Evolutionary conservation across 2,113 vertebrate genomes (phyloP).

Genomic region (Odontophorus gujanensis): DNA sequence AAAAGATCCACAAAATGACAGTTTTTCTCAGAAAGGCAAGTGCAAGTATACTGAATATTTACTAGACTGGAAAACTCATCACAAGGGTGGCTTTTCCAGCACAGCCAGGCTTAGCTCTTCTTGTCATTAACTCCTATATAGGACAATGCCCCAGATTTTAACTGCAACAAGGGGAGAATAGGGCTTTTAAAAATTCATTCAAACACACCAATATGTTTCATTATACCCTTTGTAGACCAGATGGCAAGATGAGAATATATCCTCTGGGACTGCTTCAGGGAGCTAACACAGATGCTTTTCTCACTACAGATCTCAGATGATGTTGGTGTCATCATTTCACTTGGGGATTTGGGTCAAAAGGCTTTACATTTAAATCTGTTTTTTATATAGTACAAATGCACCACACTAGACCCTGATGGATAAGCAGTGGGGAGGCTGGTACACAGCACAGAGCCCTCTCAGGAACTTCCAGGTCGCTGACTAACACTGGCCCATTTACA

Average conservation of each 20-base stretch:
- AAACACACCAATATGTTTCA: slow-evolving; percentile 31
- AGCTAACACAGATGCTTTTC: slow-evolving; percentile 28
- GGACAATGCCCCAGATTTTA: slow-evolving; percentile 52
- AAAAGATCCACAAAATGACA: background rate
- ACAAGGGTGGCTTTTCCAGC: background rate
- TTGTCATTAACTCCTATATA: background rate
- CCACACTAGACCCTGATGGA: background rate
- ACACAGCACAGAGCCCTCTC: slow-evolving; percentile 12
- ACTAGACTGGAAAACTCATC: slow-evolving; percentile 10
- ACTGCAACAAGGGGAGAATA: background rate
- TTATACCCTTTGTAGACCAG: slow-evolving; percentile 40
- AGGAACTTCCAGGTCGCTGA: slow-evolving; percentile 69
- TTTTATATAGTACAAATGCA: slow-evolving; percentile 50
- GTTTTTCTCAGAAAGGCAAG: background rate
- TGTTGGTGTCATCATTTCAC: slow-evolving; percentile 49
- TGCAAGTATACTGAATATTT: slow-evolving; percentile 7
- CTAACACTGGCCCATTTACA: slow-evolving; percentile 61
- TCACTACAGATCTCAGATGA: slow-evolving; percentile 21
- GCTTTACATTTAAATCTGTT: slow-evolving; percentile 48
- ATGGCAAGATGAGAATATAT: slow-evolving; percentile 47
- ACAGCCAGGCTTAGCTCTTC: background rate
- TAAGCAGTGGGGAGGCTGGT: slow-evolving; percentile 25
- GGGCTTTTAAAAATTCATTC: slow-evolving; percentile 47
- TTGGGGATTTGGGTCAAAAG: slow-evolving; percentile 68
- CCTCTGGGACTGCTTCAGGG: slow-evolving; percentile 14